Conservation (phyloP, 2,888 invertebrate species). For the Gasteruption jaculator region DNA sequence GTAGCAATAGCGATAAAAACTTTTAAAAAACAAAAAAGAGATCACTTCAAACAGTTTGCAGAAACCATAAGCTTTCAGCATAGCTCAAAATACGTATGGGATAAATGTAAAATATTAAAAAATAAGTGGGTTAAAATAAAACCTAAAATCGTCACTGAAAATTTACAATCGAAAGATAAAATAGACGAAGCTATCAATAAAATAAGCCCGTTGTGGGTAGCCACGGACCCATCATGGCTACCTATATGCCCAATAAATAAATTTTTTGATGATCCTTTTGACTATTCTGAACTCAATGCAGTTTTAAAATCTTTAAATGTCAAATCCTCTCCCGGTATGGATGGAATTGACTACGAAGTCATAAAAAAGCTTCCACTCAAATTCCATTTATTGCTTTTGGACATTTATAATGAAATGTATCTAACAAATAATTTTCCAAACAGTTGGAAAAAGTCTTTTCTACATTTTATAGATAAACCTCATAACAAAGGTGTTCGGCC, state of each 20-base stretch:
- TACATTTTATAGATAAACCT: constrained; percentile 20
- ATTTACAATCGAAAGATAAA: constrained; percentile 1
- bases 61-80: constrained; percentile 4
- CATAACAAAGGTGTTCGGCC: constrained; percentile 16
- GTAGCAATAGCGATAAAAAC: constrained; percentile 12
- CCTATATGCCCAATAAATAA: background rate
- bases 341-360: constrained; percentile 19
- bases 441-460: constrained; percentile 11
- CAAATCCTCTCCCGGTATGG: constrained; percentile 21
- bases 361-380: constrained; percentile 14
- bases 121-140: constrained; percentile 3
- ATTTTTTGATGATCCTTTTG: constrained; percentile 12
- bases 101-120: constrained; percentile 17
- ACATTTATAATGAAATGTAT: constrained; percentile 21
- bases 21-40: constrained; percentile 16
- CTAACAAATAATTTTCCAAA: constrained; percentile 5
- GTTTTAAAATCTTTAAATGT: constrained; percentile 12
- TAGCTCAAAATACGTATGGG: constrained; percentile 14
- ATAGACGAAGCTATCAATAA: constrained; percentile 1
- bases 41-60: constrained; percentile 7
- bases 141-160: background rate
- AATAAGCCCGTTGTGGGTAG: constrained; percentile 11
- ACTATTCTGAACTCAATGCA: constrained; percentile 17
- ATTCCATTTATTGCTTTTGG: constrained; percentile 17
- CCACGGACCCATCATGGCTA: no score